Evolutionary conservation across 2,113 vertebrate species (phyloP).

Genomic region (Mirza zaza): DNA sequence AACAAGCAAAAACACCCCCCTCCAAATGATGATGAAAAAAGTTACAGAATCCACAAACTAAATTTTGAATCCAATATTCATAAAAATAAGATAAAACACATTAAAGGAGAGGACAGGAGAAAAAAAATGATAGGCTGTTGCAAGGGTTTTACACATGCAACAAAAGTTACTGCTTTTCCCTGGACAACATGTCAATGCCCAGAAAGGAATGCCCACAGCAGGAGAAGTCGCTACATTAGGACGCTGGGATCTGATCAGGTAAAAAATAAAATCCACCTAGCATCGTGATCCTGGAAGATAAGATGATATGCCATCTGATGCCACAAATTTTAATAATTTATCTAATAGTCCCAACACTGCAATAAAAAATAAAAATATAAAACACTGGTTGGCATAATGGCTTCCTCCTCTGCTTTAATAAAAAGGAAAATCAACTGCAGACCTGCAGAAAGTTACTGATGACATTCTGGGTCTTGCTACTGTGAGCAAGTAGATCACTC

Average conservation of each 20-base stretch:
- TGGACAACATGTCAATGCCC: too few species aligned
- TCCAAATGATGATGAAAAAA: background rate
- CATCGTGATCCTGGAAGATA: background rate
- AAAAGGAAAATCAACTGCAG: slow-evolving; percentile 77
- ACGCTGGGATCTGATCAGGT: background rate
- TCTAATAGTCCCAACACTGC: background rate
- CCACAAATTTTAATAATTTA: background rate
- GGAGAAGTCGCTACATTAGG: rapidly evolving
- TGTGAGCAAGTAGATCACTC: slow-evolving; percentile 57
- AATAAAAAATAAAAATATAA: background rate
- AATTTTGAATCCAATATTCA: background rate
- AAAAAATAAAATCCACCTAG: background rate
- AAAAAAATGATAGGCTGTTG: background rate
- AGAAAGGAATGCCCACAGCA: background rate
- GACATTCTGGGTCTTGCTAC: slow-evolving; percentile 77
- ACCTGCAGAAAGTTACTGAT: slow-evolving; percentile 72
- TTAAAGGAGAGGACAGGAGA: background rate
- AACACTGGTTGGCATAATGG: background rate
- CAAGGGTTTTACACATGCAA: rapidly evolving
- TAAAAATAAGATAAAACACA: background rate
- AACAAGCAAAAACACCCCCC: background rate
- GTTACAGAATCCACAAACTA: background rate
- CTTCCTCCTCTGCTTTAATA: background rate
- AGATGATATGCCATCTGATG: background rate
- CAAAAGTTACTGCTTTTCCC: background rate